Conservation (phyloP, 2,113 vertebrate species). For the Gobius niger region DNA sequence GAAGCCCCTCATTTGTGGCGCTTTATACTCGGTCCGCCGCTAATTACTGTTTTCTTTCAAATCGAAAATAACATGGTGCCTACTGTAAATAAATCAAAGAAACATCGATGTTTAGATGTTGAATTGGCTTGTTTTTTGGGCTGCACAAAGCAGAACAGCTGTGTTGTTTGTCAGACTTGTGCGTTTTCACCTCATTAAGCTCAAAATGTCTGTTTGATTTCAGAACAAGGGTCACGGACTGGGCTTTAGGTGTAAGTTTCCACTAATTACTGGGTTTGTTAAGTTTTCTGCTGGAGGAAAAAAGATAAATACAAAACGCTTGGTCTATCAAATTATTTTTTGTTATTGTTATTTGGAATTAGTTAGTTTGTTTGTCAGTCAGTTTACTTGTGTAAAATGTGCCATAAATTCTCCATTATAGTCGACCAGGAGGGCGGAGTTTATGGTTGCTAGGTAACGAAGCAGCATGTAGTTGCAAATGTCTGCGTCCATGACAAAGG, state of each 20-base stretch:
- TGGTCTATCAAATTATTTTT: too few relatives aligned
- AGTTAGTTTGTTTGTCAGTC: too few relatives aligned
- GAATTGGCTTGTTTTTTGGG: conserved; percentile 1
- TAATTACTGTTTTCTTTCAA: conserved; percentile 64
- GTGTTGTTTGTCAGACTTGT: conserved; percentile 2
- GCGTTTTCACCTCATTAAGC: conserved; percentile 40
- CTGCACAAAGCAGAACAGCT: conserved; percentile 23
- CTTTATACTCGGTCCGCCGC: conserved; percentile 23
- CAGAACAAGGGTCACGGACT: conserved; percentile 40
- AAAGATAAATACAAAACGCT: too few relatives aligned
- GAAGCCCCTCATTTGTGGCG: conserved; percentile 16
- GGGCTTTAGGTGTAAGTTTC: conserved; percentile 15
- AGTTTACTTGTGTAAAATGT: too few relatives aligned
- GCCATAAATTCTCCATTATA: too few relatives aligned
- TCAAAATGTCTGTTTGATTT: conserved; percentile 39
- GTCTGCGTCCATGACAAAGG: too few relatives aligned
- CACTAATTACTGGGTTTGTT: conserved; percentile 1
- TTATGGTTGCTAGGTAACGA: too few relatives aligned
- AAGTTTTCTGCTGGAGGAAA: neutral
- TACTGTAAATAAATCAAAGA: conserved; percentile 32
- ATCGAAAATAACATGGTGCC: conserved; percentile 14
- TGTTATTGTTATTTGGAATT: too few relatives aligned
- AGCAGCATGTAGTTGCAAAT: too few relatives aligned
- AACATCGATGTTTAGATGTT: neutral
- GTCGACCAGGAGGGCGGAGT: too few relatives aligned